These are phyloP conservation scores for Pilophorus perplexus DNA, from an alignment of 2,888 invertebrate genomes.

Conservation along the genomic window DNA sequence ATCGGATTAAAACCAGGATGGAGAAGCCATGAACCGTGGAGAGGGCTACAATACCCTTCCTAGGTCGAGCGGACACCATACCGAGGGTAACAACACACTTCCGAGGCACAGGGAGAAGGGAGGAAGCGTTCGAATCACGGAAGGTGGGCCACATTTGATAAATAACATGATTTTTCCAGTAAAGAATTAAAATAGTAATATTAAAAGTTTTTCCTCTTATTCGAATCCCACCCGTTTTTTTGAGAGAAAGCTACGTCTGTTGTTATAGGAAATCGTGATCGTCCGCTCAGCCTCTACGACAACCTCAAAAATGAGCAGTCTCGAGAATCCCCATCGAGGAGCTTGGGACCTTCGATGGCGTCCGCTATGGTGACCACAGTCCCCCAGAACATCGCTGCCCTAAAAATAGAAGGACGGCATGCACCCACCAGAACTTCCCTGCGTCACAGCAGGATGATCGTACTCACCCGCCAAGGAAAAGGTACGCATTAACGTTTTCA, in stretches of 20 bases:
- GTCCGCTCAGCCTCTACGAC: constrained; percentile 49
- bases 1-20: constrained; percentile 5
- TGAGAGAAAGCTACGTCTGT: neutral
- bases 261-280: constrained; percentile 17
- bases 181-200: too few species aligned
- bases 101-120: constrained; percentile 31
- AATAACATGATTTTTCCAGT: too few species aligned
- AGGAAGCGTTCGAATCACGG: constrained; percentile 19
- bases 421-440: constrained; percentile 67
- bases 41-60: constrained; percentile 12
- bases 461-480: constrained; percentile 61
- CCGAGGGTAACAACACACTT: constrained; percentile 25
- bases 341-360: constrained; percentile 55
- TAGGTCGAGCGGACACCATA: neutral
- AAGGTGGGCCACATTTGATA: too few species aligned
- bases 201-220: too few species aligned
- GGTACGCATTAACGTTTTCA: constrained; percentile 51
- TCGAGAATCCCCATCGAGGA: constrained; percentile 37
- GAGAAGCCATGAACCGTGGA: constrained; percentile 4
- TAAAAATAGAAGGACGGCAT: constrained; percentile 64
- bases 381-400: constrained; percentile 64
- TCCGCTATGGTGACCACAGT: constrained; percentile 63
- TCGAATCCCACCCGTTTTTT: too few species aligned
- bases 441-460: constrained; percentile 68
- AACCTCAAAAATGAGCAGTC: constrained; percentile 46